Percentiles rank a stretch among this genome's conserved stretches.
These are phyloP conservation scores for Caradrina clavipalpis DNA, from an alignment of 2,888 invertebrate genomes.

Conservation along the genomic window DNA sequence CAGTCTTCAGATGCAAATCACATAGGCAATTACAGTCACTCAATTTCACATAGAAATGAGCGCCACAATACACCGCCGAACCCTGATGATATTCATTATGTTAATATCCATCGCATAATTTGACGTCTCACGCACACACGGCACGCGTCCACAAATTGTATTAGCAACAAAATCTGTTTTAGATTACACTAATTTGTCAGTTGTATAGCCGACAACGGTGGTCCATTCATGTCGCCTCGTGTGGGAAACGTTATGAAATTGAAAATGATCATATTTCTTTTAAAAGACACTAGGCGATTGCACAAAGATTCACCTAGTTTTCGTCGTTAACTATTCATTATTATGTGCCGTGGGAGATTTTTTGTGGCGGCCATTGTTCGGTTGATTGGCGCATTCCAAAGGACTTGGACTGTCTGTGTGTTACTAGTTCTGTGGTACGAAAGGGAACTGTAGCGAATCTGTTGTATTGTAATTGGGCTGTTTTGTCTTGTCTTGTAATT, in stretches of 20 bases:
- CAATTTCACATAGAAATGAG: conserved; percentile 60
- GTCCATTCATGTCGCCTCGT: conserved; percentile 83
- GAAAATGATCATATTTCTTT: conserved; percentile 91
- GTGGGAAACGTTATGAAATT: conserved; percentile 90
- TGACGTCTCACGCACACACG: conserved; percentile 75
- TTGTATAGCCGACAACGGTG: conserved; percentile 70
- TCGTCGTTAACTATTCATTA: conserved; percentile 90
- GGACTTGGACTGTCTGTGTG: conserved; percentile 75
- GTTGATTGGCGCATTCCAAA: conserved; percentile 87
- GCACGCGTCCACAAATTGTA: conserved; percentile 76
- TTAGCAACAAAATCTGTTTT: conserved; percentile 84
- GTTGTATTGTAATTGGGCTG: conserved; percentile 42
- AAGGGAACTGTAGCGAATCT: conserved; percentile 40
- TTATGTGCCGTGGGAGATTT: conserved; percentile 89
- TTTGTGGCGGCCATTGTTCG: conserved; percentile 85
- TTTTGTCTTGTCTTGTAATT: conserved; percentile 41
- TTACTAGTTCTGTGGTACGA: conserved; percentile 57
- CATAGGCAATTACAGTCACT: conserved; percentile 57
- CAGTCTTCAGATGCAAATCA: conserved; percentile 56
- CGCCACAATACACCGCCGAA: conserved; percentile 50
- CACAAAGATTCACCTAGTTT: conserved; percentile 91
- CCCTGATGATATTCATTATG: conserved; percentile 75
- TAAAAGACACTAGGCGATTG: conserved; percentile 89
- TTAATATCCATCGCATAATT: conserved; percentile 76
- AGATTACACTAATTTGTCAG: conserved; percentile 90